Percentiles rank a stretch among this genome's conserved stretches.
Conservation (phyloP, 2,113 vertebrate genomes). For the Pelvicachromis taeniatus region DNA sequence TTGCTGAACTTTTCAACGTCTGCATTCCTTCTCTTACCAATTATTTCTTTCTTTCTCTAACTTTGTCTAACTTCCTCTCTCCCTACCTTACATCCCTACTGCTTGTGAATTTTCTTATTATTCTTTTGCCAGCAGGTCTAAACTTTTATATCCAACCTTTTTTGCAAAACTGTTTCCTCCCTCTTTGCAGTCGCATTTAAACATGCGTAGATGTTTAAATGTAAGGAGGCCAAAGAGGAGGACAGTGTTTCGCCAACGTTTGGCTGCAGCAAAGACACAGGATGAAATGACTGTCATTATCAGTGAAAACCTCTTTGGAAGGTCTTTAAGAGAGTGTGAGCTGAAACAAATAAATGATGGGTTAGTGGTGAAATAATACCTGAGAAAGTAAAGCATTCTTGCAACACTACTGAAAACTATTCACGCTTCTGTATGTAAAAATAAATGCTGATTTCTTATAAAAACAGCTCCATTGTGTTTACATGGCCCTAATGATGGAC, state of each 20-base stretch:
- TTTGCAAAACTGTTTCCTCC: not conserved
- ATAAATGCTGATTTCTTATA: not conserved
- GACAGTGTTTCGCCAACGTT: not conserved
- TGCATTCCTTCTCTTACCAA: not conserved
- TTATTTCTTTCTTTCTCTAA: not conserved
- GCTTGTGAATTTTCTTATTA: not conserved
- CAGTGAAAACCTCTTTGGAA: not conserved
- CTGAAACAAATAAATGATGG: not conserved
- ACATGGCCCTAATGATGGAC: slow-evolving; percentile 37
- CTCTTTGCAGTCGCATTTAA: not conserved
- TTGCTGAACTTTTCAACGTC: not conserved
- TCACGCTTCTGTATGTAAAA: not conserved
- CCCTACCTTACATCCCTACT: not conserved
- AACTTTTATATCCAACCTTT: not conserved
- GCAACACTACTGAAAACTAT: not conserved
- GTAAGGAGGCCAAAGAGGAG: not conserved
- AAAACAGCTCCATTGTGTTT: not conserved
- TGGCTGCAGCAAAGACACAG: not conserved
- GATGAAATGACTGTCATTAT: not conserved
- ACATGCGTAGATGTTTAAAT: not conserved
- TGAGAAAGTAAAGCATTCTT: not conserved
- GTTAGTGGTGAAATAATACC: not conserved
- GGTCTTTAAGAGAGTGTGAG: not conserved
- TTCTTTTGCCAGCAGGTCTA: slow-evolving; percentile 9
- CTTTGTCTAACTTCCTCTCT: not conserved